phyloP scores from a whole-genome alignment of 2,888 invertebrate genomes.

The Cheilosia variabilis region DNA sequence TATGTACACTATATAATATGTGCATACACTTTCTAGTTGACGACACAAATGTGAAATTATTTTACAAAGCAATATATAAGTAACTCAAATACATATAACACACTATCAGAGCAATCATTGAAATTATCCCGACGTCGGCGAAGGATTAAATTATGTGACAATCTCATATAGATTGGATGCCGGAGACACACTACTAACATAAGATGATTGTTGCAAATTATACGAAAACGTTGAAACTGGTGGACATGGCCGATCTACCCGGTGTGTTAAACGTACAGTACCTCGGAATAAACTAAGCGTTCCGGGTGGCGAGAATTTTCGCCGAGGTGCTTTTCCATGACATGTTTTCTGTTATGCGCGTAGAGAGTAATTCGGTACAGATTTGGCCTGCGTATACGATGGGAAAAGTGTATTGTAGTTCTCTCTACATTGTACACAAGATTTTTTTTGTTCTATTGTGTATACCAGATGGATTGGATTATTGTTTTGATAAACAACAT shows the following conservation, averaged over 20 bases:
- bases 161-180: conserved; percentile 32
- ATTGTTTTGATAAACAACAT: conserved; percentile 71
- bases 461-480: conserved; percentile 54
- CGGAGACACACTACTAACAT: conserved; percentile 38
- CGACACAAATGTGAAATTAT: conserved; percentile 29
- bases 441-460: conserved; percentile 24
- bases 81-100: neutral
- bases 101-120: conserved; percentile 6
- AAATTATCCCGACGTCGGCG: conserved; percentile 18
- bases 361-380: conserved; percentile 33
- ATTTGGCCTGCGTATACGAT: conserved; percentile 29
- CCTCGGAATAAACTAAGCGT: conserved; percentile 58
- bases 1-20: conserved; percentile 12
- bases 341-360: conserved; percentile 64
- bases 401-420: conserved; percentile 7
- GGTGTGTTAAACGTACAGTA: conserved; percentile 52
- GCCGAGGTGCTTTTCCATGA: conserved; percentile 59
- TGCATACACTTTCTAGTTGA: conserved; percentile 43
- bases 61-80: conserved; percentile 11
- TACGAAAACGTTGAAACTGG: conserved; percentile 47
- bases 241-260: conserved; percentile 18
- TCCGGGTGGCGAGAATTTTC: conserved; percentile 40
- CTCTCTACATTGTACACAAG: conserved; percentile 26
- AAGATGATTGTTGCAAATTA: conserved; percentile 58
- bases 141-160: conserved; percentile 32